These are phyloP conservation scores for Subacronicta megacephala DNA, from an alignment of 2,888 invertebrate genomes.

Conservation along the genomic window DNA sequence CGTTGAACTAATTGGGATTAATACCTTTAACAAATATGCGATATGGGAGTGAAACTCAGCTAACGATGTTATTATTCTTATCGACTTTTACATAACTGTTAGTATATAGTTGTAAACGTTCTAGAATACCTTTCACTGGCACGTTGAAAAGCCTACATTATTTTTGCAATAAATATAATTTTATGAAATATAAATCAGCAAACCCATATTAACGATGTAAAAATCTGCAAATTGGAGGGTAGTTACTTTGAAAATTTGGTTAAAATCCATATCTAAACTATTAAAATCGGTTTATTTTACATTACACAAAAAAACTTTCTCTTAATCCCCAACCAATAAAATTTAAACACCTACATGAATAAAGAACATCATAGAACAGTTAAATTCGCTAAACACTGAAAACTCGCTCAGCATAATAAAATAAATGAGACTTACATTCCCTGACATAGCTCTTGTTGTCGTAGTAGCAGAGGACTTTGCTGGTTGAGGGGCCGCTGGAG, in stretches of 20 bases:
- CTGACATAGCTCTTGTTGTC: slow-evolving; percentile 92
- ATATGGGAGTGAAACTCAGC: slow-evolving; percentile 10
- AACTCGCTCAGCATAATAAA: slow-evolving; percentile 66
- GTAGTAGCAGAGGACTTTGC: slow-evolving; percentile 93
- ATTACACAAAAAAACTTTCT: too few relatives aligned
- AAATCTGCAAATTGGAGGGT: too few relatives aligned
- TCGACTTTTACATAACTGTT: slow-evolving; percentile 31
- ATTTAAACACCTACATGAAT: not conserved
- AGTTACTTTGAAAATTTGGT: too few relatives aligned
- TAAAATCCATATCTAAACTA: too few relatives aligned
- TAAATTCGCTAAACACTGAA: slow-evolving; percentile 54
- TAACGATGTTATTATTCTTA: slow-evolving; percentile 21
- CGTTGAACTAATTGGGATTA: slow-evolving; percentile 12
- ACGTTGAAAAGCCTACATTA: not conserved
- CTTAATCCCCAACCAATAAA: not conserved
- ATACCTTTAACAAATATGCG: not conserved
- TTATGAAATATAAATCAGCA: not conserved
- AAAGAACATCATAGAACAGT: slow-evolving; percentile 26
- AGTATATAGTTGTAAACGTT: not conserved
- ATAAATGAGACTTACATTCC: slow-evolving; percentile 90
- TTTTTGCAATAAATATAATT: not conserved
- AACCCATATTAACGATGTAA: too few relatives aligned
- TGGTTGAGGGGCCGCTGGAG: slow-evolving; percentile 77
- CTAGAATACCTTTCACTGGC: slow-evolving; percentile 15
- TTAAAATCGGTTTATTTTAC: too few relatives aligned